phyloP scores from a whole-genome alignment of 1,140 invertebrate genomes.

The Drosophila ananassae region DNA sequence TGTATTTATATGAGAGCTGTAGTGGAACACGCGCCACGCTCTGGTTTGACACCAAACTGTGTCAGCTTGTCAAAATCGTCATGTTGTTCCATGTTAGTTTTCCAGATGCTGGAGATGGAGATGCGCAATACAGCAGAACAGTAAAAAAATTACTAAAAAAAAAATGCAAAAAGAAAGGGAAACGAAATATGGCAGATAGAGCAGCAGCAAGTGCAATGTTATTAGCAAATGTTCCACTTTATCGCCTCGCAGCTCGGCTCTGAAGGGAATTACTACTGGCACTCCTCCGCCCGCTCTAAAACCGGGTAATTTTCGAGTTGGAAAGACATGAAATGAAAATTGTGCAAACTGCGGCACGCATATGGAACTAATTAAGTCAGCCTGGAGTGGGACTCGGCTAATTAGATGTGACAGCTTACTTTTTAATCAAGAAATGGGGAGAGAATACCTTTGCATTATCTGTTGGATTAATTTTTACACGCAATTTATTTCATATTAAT shows the following conservation, averaged over 20 bases:
- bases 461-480: not conserved
- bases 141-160: conserved; percentile 16
- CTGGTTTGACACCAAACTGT: conserved; percentile 77
- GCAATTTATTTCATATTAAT: not conserved
- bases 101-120: conserved; percentile 69
- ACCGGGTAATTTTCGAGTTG: conserved; percentile 24
- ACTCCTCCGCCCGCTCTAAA: not conserved
- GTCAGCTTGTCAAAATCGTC: conserved; percentile 80
- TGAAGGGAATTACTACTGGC: not conserved
- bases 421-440: not conserved
- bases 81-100: conserved; percentile 79
- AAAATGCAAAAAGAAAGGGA: not conserved
- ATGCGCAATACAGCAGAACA: conserved; percentile 35
- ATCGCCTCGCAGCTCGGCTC: conserved; percentile 21
- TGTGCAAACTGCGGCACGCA: conserved; percentile 14
- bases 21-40: conserved; percentile 46
- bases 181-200: conserved; percentile 3
- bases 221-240: conserved; percentile 48
- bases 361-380: conserved; percentile 24
- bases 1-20: conserved; percentile 20
- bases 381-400: not conserved
- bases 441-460: not conserved
- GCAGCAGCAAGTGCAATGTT: conserved; percentile 46
- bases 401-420: conserved; percentile 15
- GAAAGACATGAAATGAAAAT: conserved; percentile 33